Conservation (phyloP, 2,797 vertebrate genomes). For the Coluber constrictor region DNA sequence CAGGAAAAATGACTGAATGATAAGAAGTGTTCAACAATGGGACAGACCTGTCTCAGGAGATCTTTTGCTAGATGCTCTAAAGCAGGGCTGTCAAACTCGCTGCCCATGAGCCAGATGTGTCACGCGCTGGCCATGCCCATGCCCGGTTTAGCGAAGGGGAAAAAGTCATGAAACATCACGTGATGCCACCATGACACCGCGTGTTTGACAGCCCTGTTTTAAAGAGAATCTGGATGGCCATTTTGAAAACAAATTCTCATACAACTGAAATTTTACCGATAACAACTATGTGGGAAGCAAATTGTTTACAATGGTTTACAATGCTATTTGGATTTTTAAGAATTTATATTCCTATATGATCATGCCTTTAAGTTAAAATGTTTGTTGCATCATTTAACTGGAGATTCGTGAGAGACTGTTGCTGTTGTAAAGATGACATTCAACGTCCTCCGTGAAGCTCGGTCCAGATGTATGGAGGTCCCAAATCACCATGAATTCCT, state of each 20-base stretch:
- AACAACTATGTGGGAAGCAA: background rate
- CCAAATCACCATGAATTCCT: conserved; percentile 33
- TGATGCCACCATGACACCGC: too few relatives aligned
- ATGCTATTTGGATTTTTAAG: background rate
- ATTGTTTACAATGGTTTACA: background rate
- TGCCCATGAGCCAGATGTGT: too few relatives aligned
- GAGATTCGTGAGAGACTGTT: background rate
- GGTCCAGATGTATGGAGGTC: background rate
- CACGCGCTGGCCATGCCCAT: too few relatives aligned
- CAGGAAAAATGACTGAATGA: background rate
- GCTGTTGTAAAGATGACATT: background rate
- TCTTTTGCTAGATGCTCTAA: background rate
- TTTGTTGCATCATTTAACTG: background rate
- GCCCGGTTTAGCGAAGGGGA: too few relatives aligned
- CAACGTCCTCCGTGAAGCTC: background rate
- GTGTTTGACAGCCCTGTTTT: background rate
- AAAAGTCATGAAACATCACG: too few relatives aligned
- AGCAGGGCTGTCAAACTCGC: too few relatives aligned
- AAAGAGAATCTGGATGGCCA: background rate
- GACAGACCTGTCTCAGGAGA: background rate
- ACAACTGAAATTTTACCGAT: too few relatives aligned
- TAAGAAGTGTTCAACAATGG: background rate
- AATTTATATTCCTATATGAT: background rate
- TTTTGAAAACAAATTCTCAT: background rate
- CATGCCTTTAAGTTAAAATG: background rate